Base-by-base conservation (phyloP, 2,797 vertebrate genomes). In the Xenopus petersii region DNA sequence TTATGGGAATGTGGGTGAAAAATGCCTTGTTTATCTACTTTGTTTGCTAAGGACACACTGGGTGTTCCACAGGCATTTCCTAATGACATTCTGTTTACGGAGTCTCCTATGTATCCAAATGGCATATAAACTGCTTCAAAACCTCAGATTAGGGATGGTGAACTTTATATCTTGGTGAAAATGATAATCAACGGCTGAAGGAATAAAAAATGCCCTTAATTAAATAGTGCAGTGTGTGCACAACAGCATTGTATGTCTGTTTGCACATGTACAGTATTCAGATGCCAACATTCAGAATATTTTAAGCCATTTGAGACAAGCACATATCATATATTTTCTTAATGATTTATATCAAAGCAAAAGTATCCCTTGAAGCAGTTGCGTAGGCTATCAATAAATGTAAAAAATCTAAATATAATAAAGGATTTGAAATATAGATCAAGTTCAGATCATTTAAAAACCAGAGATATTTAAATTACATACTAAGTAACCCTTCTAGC, bases 1-100 rank as follows among this genome's bases (percentile, higher is more conserved):
- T 46, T 70, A 60, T 70, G 55, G 68, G 55, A 70, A 70, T 15
- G 36, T 70, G 56, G 26, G 33, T 21, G 26, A 70, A 60, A 58
- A 70, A 70, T 60, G 51, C 36, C 36, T 64, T 17, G 54, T 56
- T 56, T 56, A 56, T 56, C 54, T 56, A n/a, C 33, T 64, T 46
- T 64, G 3, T 64, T n/a, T 46, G 62, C 62, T 64, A 33, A 70
- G 13, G 55, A 70, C 58, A 70, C 11, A 12, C 36, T 70, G 68
- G 68, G 33, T 47, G 68, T 59, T 70, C 54, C 66, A 33, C 2
- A 46, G 54, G 16, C 56, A 70, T 60, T 70, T 48, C 16, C 36
- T 69, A 17, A 56, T 42, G 10, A 69, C 67, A 33, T 16, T 46
- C 42, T 58, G 67, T 58, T 33, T 69, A 36, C 16, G 26, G 17